Evolutionary conservation across 2,888 invertebrate genomes (phyloP).

Genomic region (Drosophila helvetica): DNA sequence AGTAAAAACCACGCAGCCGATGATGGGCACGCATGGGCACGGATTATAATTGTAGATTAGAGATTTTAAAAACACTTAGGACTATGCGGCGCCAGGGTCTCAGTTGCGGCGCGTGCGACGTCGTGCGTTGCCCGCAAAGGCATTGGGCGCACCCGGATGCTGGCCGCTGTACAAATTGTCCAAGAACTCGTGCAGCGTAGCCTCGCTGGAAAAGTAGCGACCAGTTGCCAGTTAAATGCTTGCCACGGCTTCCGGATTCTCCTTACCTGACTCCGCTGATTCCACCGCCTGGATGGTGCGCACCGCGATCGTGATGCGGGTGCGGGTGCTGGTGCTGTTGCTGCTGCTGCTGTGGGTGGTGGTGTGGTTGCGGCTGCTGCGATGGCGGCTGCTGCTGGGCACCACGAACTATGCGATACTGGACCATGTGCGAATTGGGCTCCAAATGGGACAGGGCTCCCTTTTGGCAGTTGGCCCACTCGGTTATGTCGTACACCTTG

Average conservation of each 20-base stretch:
- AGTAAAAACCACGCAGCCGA: constrained; percentile 41
- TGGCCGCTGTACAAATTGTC: constrained; percentile 84
- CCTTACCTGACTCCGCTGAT: constrained; percentile 66
- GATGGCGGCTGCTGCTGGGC: constrained; percentile 83
- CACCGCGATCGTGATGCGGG: constrained; percentile 61
- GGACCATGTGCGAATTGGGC: constrained; percentile 95
- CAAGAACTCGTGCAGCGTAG: constrained; percentile 83
- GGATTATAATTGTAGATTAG: constrained; percentile 55
- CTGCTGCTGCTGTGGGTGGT: constrained; percentile 63
- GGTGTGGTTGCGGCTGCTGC: constrained; percentile 77
- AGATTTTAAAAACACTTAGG: constrained; percentile 73
- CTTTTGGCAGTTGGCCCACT: constrained; percentile 96
- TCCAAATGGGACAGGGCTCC: constrained; percentile 88
- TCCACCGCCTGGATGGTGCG: constrained; percentile 65
- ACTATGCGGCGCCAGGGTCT: constrained; percentile 40
- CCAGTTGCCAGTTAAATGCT: background rate
- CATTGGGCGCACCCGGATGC: constrained; percentile 80
- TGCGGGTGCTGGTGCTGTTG: constrained; percentile 74
- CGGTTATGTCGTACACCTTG: constrained; percentile 97
- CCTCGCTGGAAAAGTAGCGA: constrained; percentile 72
- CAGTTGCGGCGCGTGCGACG: constrained; percentile 82
- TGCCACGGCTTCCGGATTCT: too few relatives aligned
- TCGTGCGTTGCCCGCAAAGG: constrained; percentile 77
- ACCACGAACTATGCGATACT: constrained; percentile 85
- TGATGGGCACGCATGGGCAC: constrained; percentile 38